Evolutionary conservation across 2,888 invertebrate species (phyloP), one percentile per base, ranked within the genome.

Genomic region (Orthonevra nobilis): DNA sequence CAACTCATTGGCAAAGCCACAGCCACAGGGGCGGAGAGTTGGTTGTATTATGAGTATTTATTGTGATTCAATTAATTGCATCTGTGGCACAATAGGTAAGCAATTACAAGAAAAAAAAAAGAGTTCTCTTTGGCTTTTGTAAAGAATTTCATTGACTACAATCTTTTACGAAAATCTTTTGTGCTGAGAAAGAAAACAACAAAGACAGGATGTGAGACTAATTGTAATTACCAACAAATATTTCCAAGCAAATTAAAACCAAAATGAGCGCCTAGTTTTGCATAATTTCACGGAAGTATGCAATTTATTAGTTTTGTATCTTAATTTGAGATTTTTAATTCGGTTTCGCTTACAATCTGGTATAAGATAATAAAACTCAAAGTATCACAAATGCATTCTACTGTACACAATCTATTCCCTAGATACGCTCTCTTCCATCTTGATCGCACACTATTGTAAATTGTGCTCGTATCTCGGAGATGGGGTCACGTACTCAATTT

Each of bases 401-500:
- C 12, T 30, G 12, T 23, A 14, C 2, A 19, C 7, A 15, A 7
- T 40, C 12, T 40, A 32, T 34, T 50, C 56, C 46, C 38, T 23
- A 14, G 64, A 50, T 30, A 34, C 38, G 19, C 38, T 58, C 36
- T 52, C 28, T 10, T 28, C 28, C 28, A 17, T 14, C 20, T 7
- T 44, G 12, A 10, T 6, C 28, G 42, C 46, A 44, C 46, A 46
- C 56, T 52, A 70, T 54, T 52, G 42, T 63, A 48, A 46, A 70
- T 54, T 52, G 42, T 63, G 60, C 42, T 69, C 50, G 54, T 60
- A 79, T 79, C 60, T 73, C 54, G 56, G 73, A 79, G 85, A 83
- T 84, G 86, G 85, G 88, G 88, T 87, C 87, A 87, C 87, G 88
- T 87, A 87, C 84, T 86, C 85, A 86, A 87, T 87, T 88, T 87